Base-by-base conservation (phyloP, 2,797 vertebrate species). In the Anniella stebbinsi region DNA sequence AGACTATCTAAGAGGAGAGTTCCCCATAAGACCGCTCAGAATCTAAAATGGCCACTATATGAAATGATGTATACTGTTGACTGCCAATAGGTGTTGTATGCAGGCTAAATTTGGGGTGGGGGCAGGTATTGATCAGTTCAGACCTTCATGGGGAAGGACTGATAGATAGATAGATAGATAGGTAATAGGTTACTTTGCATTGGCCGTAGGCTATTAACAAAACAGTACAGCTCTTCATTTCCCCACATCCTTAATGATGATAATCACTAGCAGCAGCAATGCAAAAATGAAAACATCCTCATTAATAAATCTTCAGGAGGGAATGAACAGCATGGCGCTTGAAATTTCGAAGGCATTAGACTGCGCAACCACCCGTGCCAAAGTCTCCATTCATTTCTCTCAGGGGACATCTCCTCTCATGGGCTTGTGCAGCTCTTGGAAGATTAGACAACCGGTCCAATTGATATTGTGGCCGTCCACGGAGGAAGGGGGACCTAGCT, bases 371-470 rank as follows among this genome's bases (percentile, higher is more conserved):
- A 30, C 89, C 78, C 0, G 0, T 51, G 0, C 87, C 0, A 70
- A 86, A 63, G 36, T 82, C 69, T 45, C 85, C 0, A 33, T 1
- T 36, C 48, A 4, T 72, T 86, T 90, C 90, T 0, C 17, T 38
- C 2, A 7, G 48, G 33, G 63, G 41, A 11, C 2, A 9, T 41
- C 41, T 57, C 30, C 41, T 57, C 30, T 21, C 17, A 33, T 23
- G 9, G 25, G 60, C 28, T 67, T 70, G 10, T 23, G 13, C 67
- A 10, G 21, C 77, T 85, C 36, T 87, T 69, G 84, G 92, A 88
- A 93, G 93, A 93, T 93, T 38, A 93, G 94, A 83, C 1, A 2
- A 15, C 84, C 91, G 87, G 86, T 91, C 94, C 84, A 94, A 92
- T 48, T 86, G 85, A 80, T 54, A 23, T 54, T 81, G 41, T 77